Evolutionary conservation across 2,888 invertebrate species (phyloP).

Genomic region (Blomia tropicalis): DNA sequence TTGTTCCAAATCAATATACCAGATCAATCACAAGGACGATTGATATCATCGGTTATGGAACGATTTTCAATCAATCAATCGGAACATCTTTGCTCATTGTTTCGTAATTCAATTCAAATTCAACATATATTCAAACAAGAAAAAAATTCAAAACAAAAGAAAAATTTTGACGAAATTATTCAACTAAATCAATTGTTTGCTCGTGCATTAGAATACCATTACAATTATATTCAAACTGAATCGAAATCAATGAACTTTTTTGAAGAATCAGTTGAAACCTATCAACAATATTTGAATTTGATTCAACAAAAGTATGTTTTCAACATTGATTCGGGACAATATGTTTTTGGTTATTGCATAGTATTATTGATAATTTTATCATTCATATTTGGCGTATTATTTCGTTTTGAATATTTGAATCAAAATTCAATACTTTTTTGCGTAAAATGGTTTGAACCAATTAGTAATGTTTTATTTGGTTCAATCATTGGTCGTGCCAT

Average conservation of each 20-base stretch:
- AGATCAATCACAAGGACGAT: slow-evolving; percentile 51
- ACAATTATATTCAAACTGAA: background rate
- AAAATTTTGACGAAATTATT: slow-evolving; percentile 6
- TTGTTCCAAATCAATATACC: slow-evolving; percentile 64
- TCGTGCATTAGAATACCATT: background rate
- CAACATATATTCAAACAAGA: slow-evolving; percentile 4
- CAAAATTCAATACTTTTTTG: background rate
- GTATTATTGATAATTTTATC: background rate
- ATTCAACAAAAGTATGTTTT: background rate
- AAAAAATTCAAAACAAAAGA: slow-evolving; percentile 14
- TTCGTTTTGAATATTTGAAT: background rate
- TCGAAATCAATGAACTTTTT: background rate
- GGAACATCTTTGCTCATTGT: slow-evolving; percentile 24
- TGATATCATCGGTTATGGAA: slow-evolving; percentile 33
- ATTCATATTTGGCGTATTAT: background rate
- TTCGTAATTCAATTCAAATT: slow-evolving; percentile 27
- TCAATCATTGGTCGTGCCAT: background rate
- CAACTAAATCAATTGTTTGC: background rate
- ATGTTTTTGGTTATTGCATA: background rate
- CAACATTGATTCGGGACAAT: background rate
- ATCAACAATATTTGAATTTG: background rate
- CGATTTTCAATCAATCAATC: slow-evolving; percentile 16
- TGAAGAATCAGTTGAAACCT: background rate
- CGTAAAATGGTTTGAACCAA: background rate
- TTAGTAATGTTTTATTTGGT: background rate